Evolutionary conservation across 2,888 invertebrate genomes (phyloP).

Genomic region (Stenurella melanura): DNA sequence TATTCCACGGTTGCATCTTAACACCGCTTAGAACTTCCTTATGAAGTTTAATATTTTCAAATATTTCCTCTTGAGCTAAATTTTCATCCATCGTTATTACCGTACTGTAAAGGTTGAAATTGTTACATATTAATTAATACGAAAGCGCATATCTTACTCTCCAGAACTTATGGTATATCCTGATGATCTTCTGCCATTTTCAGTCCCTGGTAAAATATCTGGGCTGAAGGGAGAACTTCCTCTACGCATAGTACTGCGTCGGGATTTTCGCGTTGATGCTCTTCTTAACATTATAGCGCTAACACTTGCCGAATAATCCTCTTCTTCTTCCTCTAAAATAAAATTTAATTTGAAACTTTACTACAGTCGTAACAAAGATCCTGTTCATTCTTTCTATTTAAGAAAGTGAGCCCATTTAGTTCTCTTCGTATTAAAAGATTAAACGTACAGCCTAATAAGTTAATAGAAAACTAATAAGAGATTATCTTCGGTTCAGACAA

Average conservation of each 20-base stretch:
- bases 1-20: slow-evolving; percentile 89
- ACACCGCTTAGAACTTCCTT: slow-evolving; percentile 93
- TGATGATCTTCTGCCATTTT: slow-evolving; percentile 78
- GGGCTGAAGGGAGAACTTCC: slow-evolving; percentile 79
- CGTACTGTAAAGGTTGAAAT: slow-evolving; percentile 75
- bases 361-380: no score
- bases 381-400: no score
- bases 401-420: no score
- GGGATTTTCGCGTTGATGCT: slow-evolving; percentile 83
- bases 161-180: slow-evolving; percentile 91
- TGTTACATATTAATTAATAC: slow-evolving; percentile 5
- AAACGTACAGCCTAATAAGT: no score
- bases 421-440: no score
- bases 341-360: no score
- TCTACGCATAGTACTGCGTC: slow-evolving; percentile 78
- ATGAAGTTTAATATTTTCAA: slow-evolving; percentile 91
- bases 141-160: slow-evolving; percentile 78
- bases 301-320: slow-evolving; percentile 90
- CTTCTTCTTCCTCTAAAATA: slow-evolving; percentile 76
- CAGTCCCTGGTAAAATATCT: slow-evolving; percentile 67
- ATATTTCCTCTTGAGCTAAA: slow-evolving; percentile 86
- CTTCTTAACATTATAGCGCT: slow-evolving; percentile 88
- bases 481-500: no score
- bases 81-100: slow-evolving; percentile 87
- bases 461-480: no score